Evolutionary conservation across 1,140 invertebrate species (phyloP).

Genomic region (Nasonia giraulti): DNA sequence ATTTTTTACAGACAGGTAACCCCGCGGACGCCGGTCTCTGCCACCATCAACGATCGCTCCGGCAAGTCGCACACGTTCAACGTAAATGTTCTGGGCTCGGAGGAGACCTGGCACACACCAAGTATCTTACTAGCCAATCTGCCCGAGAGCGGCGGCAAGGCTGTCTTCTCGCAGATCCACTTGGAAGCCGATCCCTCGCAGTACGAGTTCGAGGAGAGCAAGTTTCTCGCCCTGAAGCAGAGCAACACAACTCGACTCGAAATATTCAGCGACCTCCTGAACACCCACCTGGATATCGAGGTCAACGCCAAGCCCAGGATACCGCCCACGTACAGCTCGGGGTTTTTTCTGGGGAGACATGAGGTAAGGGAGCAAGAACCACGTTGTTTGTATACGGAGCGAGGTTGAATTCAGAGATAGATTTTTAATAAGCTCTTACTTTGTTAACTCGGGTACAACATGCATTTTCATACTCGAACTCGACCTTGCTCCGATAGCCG

Average conservation of each 20-base stretch:
- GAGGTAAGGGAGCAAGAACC: constrained; percentile 76
- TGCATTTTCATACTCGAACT: neutral
- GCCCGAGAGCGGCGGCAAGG: constrained; percentile 78
- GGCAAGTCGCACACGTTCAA: constrained; percentile 81
- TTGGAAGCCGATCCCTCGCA: constrained; percentile 77
- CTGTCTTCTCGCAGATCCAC: constrained; percentile 86
- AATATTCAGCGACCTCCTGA: constrained; percentile 85
- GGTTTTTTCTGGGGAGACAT: constrained; percentile 85
- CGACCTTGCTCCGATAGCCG: neutral
- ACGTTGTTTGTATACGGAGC: neutral
- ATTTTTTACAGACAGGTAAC: constrained; percentile 61
- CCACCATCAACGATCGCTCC: constrained; percentile 78
- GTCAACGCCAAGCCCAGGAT: constrained; percentile 70
- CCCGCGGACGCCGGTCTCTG: constrained; percentile 74
- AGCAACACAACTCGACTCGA: constrained; percentile 82
- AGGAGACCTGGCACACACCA: constrained; percentile 90
- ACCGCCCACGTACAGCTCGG: constrained; percentile 76
- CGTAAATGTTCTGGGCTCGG: constrained; percentile 85
- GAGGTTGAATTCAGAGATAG: neutral
- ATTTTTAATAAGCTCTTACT: neutral
- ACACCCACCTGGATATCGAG: constrained; percentile 81
- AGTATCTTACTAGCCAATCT: constrained; percentile 84
- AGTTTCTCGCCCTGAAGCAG: constrained; percentile 77
- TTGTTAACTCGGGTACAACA: neutral
- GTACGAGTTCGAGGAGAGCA: constrained; percentile 78